These are phyloP conservation scores for Bungarus multicinctus DNA, from an alignment of 2,113 vertebrate genomes.

Conservation along the genomic window DNA sequence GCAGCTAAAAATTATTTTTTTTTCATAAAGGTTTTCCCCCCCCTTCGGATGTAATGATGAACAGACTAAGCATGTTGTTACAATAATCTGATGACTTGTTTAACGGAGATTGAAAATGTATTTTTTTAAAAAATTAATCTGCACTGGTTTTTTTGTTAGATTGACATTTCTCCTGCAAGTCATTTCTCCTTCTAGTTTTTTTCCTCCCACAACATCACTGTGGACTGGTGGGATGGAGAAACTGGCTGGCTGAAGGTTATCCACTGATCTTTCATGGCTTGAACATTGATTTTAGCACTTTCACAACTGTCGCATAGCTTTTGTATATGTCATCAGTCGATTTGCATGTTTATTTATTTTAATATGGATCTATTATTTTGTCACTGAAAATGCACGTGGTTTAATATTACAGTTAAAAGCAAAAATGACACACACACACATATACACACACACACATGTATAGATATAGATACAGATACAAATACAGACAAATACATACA, in stretches of 20 bases:
- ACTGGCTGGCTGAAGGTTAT: neutral
- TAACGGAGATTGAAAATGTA: slow-evolving; percentile 33
- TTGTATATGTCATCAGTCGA: neutral
- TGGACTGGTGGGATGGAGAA: neutral
- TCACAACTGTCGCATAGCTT: neutral
- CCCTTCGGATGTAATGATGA: slow-evolving; percentile 63
- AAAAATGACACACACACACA: neutral
- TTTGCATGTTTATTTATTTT: neutral
- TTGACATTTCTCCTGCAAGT: neutral
- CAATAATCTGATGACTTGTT: slow-evolving; percentile 53
- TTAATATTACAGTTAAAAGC: neutral
- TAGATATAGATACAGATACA: too few species aligned
- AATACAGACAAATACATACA: too few species aligned
- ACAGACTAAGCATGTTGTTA: slow-evolving; percentile 58
- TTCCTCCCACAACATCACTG: neutral
- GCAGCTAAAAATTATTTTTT: slow-evolving; percentile 75
- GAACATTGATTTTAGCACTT: neutral
- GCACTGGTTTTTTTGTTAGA: neutral
- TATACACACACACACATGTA: too few species aligned
- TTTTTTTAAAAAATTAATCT: slow-evolving; percentile 8
- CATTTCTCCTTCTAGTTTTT: neutral
- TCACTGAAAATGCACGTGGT: neutral
- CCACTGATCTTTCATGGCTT: neutral
- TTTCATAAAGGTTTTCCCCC: slow-evolving; percentile 67
- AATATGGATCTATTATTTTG: neutral